phyloP scores from a whole-genome alignment of 2,888 invertebrate species.

The Polydrusus tereticollis region DNA sequence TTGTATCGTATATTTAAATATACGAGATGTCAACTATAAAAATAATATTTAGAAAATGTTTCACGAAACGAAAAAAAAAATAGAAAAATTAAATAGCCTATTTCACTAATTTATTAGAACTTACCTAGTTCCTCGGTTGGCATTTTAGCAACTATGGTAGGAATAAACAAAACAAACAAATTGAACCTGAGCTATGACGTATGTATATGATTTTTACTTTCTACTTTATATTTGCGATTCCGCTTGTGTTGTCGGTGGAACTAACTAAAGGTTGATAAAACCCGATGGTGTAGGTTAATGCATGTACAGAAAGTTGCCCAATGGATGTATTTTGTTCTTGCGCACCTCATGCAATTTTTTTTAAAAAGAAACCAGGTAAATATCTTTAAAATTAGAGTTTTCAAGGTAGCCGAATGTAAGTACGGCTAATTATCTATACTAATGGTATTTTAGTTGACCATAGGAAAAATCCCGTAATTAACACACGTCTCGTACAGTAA shows the following conservation, averaged over 20 bases:
- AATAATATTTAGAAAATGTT: neutral
- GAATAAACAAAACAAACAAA: slow-evolving; percentile 6
- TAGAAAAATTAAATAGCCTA: neutral
- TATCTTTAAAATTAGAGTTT: neutral
- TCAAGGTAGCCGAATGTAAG: slow-evolving; percentile 7
- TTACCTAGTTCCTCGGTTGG: slow-evolving; percentile 34
- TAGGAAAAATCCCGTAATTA: neutral
- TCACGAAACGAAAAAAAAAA: neutral
- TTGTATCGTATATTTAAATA: too few relatives aligned
- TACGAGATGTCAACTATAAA: too few relatives aligned
- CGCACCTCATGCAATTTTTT: slow-evolving; percentile 23
- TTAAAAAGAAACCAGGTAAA: slow-evolving; percentile 10
- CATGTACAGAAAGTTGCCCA: slow-evolving; percentile 30
- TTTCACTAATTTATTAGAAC: slow-evolving; percentile 6
- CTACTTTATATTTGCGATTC: slow-evolving; percentile 17
- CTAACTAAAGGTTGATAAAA: slow-evolving; percentile 37
- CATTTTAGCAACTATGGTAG: slow-evolving; percentile 27
- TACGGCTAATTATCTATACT: slow-evolving; percentile 2
- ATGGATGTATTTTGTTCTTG: slow-evolving; percentile 23
- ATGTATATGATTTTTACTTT: slow-evolving; percentile 1
- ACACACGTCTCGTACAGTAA: too few relatives aligned
- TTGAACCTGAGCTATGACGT: neutral
- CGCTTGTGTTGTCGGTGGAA: slow-evolving; percentile 28
- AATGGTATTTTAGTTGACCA: slow-evolving; percentile 7
- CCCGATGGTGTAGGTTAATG: slow-evolving; percentile 33